These are phyloP conservation scores for Dryadula phaetusa DNA, from an alignment of 2,888 invertebrate species.

Conservation along the genomic window DNA sequence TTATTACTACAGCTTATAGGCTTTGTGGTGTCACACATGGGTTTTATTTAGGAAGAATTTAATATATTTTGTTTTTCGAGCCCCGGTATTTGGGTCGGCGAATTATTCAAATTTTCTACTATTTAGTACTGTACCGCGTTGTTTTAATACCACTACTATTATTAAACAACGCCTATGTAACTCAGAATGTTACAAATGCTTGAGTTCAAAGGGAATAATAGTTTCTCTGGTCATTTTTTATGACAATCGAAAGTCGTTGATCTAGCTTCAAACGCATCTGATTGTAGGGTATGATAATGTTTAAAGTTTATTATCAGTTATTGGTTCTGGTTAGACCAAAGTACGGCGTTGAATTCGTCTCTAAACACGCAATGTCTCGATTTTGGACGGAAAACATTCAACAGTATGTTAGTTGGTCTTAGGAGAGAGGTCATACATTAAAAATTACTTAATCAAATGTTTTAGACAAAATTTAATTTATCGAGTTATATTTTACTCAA, in stretches of 20 bases:
- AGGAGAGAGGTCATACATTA: too few species aligned
- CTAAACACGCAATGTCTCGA: too few species aligned
- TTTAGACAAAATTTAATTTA: too few species aligned
- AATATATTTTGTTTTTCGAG: constrained; percentile 42
- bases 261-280: too few species aligned
- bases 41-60: constrained; percentile 37
- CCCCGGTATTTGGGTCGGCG: constrained; percentile 25
- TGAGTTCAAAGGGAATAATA: constrained; percentile 3
- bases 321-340: too few species aligned
- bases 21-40: constrained; percentile 30
- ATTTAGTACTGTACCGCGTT: constrained; percentile 26
- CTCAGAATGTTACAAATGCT: constrained; percentile 22
- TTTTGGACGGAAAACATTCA: too few species aligned
- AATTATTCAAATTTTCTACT: constrained; percentile 39
- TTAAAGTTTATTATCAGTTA: too few species aligned
- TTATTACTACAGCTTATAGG: constrained; percentile 12
- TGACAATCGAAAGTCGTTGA: neutral
- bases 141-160: constrained; percentile 28
- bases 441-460: too few species aligned
- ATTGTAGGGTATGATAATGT: too few species aligned
- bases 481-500: too few species aligned
- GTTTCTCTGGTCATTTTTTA: neutral
- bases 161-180: constrained; percentile 26
- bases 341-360: too few species aligned
- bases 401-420: too few species aligned